A percentile compares a stretch with the other conserved stretches of the same genome.
phyloP scores from a whole-genome alignment of 64 coral and sea anemone genomes.

The Pocillopora verrucosa region DNA sequence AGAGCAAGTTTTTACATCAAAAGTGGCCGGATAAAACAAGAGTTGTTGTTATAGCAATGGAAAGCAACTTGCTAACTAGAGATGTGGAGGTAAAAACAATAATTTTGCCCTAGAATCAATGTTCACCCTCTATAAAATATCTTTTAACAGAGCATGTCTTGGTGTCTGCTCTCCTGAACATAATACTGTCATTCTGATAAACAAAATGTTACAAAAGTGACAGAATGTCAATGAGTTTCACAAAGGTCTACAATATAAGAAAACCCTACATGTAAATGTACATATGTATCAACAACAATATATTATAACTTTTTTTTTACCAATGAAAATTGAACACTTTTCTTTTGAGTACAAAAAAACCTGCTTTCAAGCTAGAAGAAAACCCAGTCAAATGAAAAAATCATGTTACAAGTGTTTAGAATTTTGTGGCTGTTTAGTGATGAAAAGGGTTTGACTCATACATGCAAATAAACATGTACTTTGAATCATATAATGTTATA shows the following conservation, averaged over 20 bases:
- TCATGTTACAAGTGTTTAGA: too few relatives aligned
- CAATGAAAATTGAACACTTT: too few relatives aligned
- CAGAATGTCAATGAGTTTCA: background rate
- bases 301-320: too few relatives aligned
- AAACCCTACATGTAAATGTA: background rate
- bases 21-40: slow-evolving; percentile 76
- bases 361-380: too few relatives aligned
- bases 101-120: background rate
- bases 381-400: too few relatives aligned
- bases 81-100: slow-evolving; percentile 58
- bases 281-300: too few relatives aligned
- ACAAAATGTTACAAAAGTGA: background rate
- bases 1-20: slow-evolving; percentile 63
- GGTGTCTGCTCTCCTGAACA: background rate
- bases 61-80: slow-evolving; percentile 58
- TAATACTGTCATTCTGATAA: background rate
- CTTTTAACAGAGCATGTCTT: background rate
- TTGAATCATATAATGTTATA: too few relatives aligned
- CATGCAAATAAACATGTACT: too few relatives aligned
- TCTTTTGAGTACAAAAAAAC: too few relatives aligned
- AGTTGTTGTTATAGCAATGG: slow-evolving; percentile 67
- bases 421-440: too few relatives aligned
- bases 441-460: too few relatives aligned
- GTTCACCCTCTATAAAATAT: background rate
- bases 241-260: background rate